Evolutionary conservation across 2,113 vertebrate species (phyloP).

Genomic region (Boulengeromyrus knoepffleri): DNA sequence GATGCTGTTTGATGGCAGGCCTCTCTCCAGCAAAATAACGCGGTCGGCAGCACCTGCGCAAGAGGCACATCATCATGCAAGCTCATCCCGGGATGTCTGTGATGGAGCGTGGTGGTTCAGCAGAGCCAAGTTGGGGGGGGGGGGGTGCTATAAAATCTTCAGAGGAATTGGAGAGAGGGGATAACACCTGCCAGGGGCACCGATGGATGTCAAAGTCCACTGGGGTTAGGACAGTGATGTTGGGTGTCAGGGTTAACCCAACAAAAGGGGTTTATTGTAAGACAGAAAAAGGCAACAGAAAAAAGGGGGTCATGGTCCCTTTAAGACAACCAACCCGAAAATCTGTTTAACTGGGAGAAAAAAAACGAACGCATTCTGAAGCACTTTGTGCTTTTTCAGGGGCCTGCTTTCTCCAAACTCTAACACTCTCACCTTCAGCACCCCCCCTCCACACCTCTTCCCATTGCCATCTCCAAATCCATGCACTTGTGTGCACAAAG

Average conservation of each 20-base stretch:
- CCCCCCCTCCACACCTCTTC: background rate
- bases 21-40: background rate
- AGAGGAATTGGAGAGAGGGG: background rate
- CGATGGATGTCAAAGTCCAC: background rate
- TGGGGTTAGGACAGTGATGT: background rate
- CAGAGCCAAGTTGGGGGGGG: background rate
- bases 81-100: background rate
- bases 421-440: background rate
- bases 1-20: background rate
- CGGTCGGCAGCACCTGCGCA: conserved; percentile 17
- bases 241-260: background rate
- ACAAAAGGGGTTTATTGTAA: background rate
- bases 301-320: background rate
- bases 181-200: background rate
- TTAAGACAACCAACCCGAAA: background rate
- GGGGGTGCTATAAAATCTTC: background rate
- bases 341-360: background rate
- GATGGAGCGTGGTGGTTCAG: background rate
- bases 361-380: background rate
- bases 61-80: background rate
- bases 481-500: background rate
- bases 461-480: background rate
- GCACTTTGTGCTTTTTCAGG: background rate
- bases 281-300: background rate
- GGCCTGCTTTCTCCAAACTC: background rate